Percentiles rank a stretch among this genome's conserved stretches.
Conservation (phyloP, 2,888 invertebrate genomes). For the Prosapia bicincta region DNA sequence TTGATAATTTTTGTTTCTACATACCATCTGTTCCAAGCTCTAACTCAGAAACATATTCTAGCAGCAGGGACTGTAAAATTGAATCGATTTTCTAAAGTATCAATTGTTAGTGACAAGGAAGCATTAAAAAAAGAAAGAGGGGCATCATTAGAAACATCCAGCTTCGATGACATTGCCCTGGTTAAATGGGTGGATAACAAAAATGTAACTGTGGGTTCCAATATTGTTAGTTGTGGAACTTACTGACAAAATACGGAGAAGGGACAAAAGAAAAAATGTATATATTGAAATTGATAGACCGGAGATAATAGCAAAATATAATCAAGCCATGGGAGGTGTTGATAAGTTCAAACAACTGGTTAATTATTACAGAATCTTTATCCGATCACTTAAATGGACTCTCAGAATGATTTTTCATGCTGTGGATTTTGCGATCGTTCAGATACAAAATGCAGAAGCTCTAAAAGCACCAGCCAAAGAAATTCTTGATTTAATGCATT, state of each 20-base stretch:
- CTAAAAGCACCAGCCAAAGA: background rate
- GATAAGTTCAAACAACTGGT: no score
- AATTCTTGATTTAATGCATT: conserved; percentile 17
- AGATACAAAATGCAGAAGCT: background rate
- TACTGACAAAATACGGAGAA: background rate
- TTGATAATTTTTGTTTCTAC: background rate
- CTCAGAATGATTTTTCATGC: no score
- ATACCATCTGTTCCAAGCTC: background rate
- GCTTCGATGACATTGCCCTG: background rate
- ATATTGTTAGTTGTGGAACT: conserved; percentile 4
- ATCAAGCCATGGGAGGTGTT: no score
- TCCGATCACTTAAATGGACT: no score
- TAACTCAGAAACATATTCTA: background rate
- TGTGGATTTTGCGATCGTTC: no score
- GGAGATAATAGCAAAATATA: no score
- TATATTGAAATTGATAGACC: conserved; percentile 8
- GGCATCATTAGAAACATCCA: background rate
- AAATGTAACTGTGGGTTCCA: background rate
- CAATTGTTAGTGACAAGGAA: background rate
- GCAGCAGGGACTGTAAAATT: background rate
- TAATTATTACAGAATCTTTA: no score
- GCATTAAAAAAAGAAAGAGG: conserved; percentile 4
- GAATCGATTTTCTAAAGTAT: background rate
- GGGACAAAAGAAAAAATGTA: conserved; percentile 5
- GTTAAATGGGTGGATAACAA: conserved; percentile 6